Evolutionary conservation across 2,888 invertebrate genomes (phyloP).

Genomic region (Auanema freiburgensis): DNA sequence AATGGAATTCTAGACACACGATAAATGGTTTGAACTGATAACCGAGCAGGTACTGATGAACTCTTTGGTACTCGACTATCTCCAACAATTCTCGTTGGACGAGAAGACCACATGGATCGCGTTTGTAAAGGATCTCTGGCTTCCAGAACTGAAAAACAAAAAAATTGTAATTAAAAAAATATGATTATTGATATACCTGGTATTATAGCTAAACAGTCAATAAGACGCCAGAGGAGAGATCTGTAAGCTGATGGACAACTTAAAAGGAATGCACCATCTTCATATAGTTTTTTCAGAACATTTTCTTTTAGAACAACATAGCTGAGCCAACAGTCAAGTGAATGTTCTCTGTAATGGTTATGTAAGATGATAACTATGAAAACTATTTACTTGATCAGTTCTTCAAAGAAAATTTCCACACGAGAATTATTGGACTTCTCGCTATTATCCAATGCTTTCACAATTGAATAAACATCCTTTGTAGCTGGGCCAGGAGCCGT

Average conservation of each 20-base stretch:
- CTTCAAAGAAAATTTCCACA: conserved; percentile 55
- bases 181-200: conserved; percentile 66
- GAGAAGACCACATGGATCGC: conserved; percentile 14
- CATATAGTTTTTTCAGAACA: conserved; percentile 78
- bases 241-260: conserved; percentile 72
- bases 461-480: conserved; percentile 50
- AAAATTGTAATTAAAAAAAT: neutral
- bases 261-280: conserved; percentile 76
- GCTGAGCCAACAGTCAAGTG: conserved; percentile 80
- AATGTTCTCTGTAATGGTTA: conserved; percentile 32
- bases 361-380: neutral
- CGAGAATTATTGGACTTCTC: conserved; percentile 53
- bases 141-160: conserved; percentile 11
- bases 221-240: conserved; percentile 75
- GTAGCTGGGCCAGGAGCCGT: conserved; percentile 60
- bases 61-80: conserved; percentile 63
- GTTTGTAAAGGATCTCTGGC: conserved; percentile 11
- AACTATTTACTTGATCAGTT: conserved; percentile 44
- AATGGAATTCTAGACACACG: conserved; percentile 37
- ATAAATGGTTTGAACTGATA: conserved; percentile 25
- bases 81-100: conserved; percentile 45
- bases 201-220: conserved; percentile 79
- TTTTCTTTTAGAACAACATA: conserved; percentile 78
- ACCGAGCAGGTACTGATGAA: conserved; percentile 59
- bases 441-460: conserved; percentile 50